phyloP scores from a whole-genome alignment of 23 tunicate genomes.

The Halocynthia roretzi region DNA sequence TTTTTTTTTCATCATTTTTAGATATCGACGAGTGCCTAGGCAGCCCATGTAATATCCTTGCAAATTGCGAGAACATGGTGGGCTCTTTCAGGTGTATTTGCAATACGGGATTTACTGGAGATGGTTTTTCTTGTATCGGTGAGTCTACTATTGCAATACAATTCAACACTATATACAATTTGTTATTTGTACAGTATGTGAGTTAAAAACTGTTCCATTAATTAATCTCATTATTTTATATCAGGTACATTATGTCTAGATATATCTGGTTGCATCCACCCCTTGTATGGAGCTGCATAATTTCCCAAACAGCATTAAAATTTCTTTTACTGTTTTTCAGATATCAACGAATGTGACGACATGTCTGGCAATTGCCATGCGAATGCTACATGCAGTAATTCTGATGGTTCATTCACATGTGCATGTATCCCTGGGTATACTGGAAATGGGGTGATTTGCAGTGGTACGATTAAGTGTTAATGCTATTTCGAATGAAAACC shows the following conservation, averaged over 20 bases:
- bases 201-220: no score
- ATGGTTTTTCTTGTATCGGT: constrained; percentile 26
- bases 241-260: no score
- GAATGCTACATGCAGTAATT: constrained; percentile 27
- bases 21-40: constrained; percentile 10
- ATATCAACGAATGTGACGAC: constrained; percentile 45
- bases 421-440: constrained; percentile 21
- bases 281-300: no score
- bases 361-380: neutral
- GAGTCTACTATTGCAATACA: neutral
- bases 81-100: constrained; percentile 26
- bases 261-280: no score
- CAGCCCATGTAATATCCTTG: neutral
- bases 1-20: neutral
- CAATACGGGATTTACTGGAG: constrained; percentile 36
- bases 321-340: neutral
- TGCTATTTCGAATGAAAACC: no score
- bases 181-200: no score
- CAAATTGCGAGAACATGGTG: constrained; percentile 1
- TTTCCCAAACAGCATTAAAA: no score
- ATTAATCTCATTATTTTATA: no score
- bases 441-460: constrained; percentile 20
- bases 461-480: neutral
- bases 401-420: constrained; percentile 23
- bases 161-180: no score